Conservation (phyloP, 2,113 vertebrate genomes). For the Chaenocephalus aceratus region DNA sequence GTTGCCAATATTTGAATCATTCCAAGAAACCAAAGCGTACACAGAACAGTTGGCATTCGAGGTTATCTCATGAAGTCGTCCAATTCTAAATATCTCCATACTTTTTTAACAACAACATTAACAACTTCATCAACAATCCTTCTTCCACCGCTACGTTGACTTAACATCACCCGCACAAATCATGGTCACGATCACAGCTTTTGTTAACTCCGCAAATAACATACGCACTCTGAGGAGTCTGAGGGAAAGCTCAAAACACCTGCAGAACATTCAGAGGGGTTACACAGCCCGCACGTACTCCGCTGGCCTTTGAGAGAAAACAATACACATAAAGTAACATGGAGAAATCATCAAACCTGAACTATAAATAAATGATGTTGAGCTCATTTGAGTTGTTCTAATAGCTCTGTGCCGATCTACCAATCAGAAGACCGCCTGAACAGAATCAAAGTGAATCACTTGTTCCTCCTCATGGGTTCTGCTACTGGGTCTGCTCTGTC, state of each 20-base stretch:
- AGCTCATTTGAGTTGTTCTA: not conserved
- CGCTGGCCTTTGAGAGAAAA: too few relatives aligned
- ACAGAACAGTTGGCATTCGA: not conserved
- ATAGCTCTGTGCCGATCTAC: too few relatives aligned
- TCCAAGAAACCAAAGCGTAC: not conserved
- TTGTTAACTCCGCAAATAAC: slow-evolving; percentile 39
- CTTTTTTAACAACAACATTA: slow-evolving; percentile 36
- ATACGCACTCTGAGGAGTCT: not conserved
- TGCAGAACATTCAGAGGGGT: slow-evolving; percentile 1
- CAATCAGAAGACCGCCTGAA: not conserved
- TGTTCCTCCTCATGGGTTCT: slow-evolving; percentile 49
- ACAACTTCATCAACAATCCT: slow-evolving; percentile 17
- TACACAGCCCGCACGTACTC: not conserved
- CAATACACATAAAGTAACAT: not conserved
- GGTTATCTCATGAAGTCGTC: not conserved
- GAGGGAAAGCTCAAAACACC: not conserved
- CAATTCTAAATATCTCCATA: not conserved
- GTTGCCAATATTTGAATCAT: slow-evolving; percentile 54
- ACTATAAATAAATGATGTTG: not conserved
- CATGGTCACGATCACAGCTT: slow-evolving; percentile 49
- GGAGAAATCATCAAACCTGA: not conserved
- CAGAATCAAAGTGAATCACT: slow-evolving; percentile 68
- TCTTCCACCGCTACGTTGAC: slow-evolving; percentile 14
- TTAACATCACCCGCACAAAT: slow-evolving; percentile 60
- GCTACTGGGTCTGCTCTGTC: slow-evolving; percentile 71